Conservation (phyloP, 2,888 invertebrate species). For the Tupiocoris notatus region DNA sequence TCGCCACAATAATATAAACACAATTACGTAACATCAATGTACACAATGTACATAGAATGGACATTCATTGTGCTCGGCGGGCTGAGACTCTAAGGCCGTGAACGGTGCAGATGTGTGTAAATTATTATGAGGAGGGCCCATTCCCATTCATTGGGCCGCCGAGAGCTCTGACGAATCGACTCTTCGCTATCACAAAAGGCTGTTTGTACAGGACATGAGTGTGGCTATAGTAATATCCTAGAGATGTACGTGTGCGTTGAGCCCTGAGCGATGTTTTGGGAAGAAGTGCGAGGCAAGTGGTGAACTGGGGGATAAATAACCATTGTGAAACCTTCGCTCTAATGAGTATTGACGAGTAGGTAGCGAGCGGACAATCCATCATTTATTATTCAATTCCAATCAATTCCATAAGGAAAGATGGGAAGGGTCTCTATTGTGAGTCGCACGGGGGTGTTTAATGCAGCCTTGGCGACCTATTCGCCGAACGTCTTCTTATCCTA, state of each 20-base stretch:
- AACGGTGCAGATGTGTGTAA: constrained; percentile 40
- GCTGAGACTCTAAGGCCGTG: background rate
- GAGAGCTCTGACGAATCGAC: constrained; percentile 28
- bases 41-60: background rate
- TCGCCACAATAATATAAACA: background rate
- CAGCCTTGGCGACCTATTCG: background rate
- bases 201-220: constrained; percentile 18
- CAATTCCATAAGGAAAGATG: constrained; percentile 36
- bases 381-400: constrained; percentile 48
- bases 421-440: background rate
- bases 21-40: background rate
- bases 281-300: background rate
- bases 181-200: background rate
- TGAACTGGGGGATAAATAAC: constrained; percentile 46
- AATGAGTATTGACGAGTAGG: constrained; percentile 48
- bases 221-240: background rate
- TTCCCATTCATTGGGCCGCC: background rate
- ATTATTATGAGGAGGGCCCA: constrained; percentile 33
- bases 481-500: background rate
- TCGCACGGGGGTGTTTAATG: background rate
- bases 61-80: background rate
- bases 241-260: constrained; percentile 7
- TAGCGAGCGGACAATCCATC: constrained; percentile 45
- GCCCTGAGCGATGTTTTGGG: background rate
- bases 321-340: constrained; percentile 46